Evolutionary conservation across 2,797 vertebrate genomes (phyloP), one percentile per base, ranked within the genome.

Genomic region (Macrochelys suwanniensis): DNA sequence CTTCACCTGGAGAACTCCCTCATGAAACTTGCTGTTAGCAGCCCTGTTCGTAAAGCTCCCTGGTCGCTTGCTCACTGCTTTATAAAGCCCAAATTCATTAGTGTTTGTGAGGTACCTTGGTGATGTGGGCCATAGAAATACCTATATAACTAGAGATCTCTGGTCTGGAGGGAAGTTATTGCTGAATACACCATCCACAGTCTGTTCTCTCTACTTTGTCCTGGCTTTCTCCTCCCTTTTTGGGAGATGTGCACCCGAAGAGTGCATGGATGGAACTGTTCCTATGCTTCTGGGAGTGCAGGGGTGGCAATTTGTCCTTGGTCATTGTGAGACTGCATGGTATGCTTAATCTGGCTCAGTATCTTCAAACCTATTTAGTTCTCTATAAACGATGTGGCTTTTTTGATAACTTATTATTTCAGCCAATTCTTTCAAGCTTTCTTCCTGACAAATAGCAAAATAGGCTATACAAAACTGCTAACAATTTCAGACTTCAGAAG

Each of bases 361-460:
- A 59, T 45, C 47, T 49, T 37, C 71, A 80, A 15, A 51, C 3
- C 23, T 37, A 13, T 57, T 84, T 89, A 90, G 45, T 26, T 79
- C 56, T 86, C 78, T 88, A 79, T 61, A 89, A 78, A 81, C 4
- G 56, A 11, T 37, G 3, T 82, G 80, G 6, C 11, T 93, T 8
- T 92, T 91, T 96, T 89, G 53, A 11, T 94, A 31, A 11, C 74
- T 88, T 80, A 47, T 61, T 95, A 65, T 88, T 94, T 95, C 45
- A 84, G 56, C 1, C 45, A 78, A 94, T 23, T 4, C 89, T 94
- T 91, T 82, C 7, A 37, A 28, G 45, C 74, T 47, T 47, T 45
- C 45, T 77, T 92, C 85, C 59, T 80, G 21, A 82, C 45, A 82
- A 71, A 50, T 13, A 86, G 13, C 3, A 86, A 92, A 95, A 85